A percentile compares a stretch with the other conserved stretches of the same genome.
These are phyloP conservation scores for Garrulus glandarius DNA, from an alignment of 2,797 vertebrate species.

Conservation along the genomic window DNA sequence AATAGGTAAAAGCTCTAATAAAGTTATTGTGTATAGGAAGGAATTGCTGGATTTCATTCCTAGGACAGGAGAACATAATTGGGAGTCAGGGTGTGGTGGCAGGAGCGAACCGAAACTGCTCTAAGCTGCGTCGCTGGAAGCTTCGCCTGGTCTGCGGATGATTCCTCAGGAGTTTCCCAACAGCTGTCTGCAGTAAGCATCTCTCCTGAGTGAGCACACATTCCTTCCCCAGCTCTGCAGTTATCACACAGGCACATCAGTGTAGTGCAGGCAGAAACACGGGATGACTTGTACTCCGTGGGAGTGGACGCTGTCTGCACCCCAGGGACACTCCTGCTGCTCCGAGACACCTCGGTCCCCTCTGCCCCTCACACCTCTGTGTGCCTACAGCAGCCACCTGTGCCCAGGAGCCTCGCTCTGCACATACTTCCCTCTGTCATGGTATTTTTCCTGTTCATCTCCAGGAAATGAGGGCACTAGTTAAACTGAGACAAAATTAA, in stretches of 20 bases:
- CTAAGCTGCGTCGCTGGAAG: background rate
- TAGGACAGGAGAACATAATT: background rate
- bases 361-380: background rate
- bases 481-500: background rate
- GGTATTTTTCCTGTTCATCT: background rate
- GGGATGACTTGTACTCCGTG: background rate
- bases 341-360: background rate
- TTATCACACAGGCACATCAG: constrained; percentile 14
- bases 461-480: background rate
- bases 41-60: background rate
- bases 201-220: background rate
- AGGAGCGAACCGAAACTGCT: constrained; percentile 37
- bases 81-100: constrained; percentile 53
- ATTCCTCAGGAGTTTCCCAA: constrained; percentile 42
- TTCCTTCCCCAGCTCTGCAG: background rate
- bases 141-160: background rate
- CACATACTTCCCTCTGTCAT: background rate
- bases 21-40: background rate
- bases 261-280: background rate
- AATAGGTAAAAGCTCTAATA: background rate
- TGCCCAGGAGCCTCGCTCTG: rapidly evolving
- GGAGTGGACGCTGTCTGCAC: background rate
- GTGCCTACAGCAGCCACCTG: background rate
- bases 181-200: constrained; percentile 9
- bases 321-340: background rate